Percentiles rank a stretch among this genome's conserved stretches.
These are phyloP conservation scores for Podotricha telesiphe DNA, from an alignment of 2,888 invertebrate genomes.

Conservation along the genomic window DNA sequence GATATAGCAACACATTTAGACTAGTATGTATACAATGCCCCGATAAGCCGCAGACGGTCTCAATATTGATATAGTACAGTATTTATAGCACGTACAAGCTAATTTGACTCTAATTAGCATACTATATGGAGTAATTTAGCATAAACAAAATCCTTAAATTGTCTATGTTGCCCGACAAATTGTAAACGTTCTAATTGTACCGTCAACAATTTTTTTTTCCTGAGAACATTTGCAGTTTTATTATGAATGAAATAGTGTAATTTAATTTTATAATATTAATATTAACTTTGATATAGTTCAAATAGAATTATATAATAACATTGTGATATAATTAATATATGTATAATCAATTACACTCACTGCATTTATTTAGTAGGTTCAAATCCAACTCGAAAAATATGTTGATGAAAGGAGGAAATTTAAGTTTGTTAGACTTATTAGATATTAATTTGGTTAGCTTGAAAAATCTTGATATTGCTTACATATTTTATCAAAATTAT, in stretches of 20 bases:
- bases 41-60: constrained; percentile 45
- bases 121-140: constrained; percentile 32
- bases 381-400: neutral
- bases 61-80: constrained; percentile 34
- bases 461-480: too few species aligned
- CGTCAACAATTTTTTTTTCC: constrained; percentile 33
- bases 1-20: constrained; percentile 24
- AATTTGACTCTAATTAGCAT: constrained; percentile 32
- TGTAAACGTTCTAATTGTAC: constrained; percentile 24
- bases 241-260: constrained; percentile 15
- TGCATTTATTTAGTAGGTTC: neutral
- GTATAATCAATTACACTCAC: neutral
- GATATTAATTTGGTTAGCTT: too few species aligned
- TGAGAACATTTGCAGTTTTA: constrained; percentile 30
- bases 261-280: neutral
- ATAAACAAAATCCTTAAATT: constrained; percentile 22
- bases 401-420: too few species aligned
- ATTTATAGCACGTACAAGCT: constrained; percentile 28
- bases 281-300: neutral
- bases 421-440: too few species aligned
- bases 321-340: too few species aligned
- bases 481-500: too few species aligned
- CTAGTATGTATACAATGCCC: constrained; percentile 30
- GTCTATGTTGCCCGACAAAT: constrained; percentile 26
- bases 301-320: too few species aligned